Conservation (phyloP, 2,888 invertebrate genomes). For the Drosophila cognata region DNA sequence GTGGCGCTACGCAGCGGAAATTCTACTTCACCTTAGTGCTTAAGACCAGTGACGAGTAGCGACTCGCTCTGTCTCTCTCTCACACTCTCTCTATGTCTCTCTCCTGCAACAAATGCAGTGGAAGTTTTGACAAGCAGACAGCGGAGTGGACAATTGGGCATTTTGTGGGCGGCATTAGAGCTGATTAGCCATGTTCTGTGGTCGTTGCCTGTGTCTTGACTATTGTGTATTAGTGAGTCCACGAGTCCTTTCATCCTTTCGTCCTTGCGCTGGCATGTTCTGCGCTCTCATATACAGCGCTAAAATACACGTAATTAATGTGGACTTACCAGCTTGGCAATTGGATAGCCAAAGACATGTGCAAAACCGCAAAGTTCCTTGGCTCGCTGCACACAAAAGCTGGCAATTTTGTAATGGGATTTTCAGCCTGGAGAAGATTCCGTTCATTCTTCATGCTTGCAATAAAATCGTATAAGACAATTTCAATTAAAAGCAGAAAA, state of each 20-base stretch:
- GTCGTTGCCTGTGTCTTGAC: conserved; percentile 35
- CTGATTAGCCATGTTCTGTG: conserved; percentile 54
- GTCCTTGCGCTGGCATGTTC: neutral
- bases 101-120: conserved; percentile 47
- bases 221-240: conserved; percentile 19
- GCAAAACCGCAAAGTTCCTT: conserved; percentile 8
- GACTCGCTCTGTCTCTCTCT: neutral
- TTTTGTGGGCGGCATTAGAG: conserved; percentile 30
- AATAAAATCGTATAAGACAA: neutral
- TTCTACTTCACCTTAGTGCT: conserved; percentile 20
- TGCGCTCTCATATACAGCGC: conserved; percentile 6
- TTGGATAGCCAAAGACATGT: conserved; percentile 53
- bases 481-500: neutral
- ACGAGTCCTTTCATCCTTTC: neutral
- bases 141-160: neutral
- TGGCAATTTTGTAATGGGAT: conserved; percentile 2
- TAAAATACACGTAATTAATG: conserved; percentile 66
- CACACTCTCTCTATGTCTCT: neutral
- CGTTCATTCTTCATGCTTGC: neutral
- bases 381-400: conserved; percentile 23
- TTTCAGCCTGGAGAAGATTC: neutral
- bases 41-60: conserved; percentile 43
- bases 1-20: conserved; percentile 71
- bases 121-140: conserved; percentile 47
- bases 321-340: conserved; percentile 52